These are phyloP conservation scores for Agriopis aurantiaria DNA, from an alignment of 2,888 invertebrate species.

Conservation along the genomic window DNA sequence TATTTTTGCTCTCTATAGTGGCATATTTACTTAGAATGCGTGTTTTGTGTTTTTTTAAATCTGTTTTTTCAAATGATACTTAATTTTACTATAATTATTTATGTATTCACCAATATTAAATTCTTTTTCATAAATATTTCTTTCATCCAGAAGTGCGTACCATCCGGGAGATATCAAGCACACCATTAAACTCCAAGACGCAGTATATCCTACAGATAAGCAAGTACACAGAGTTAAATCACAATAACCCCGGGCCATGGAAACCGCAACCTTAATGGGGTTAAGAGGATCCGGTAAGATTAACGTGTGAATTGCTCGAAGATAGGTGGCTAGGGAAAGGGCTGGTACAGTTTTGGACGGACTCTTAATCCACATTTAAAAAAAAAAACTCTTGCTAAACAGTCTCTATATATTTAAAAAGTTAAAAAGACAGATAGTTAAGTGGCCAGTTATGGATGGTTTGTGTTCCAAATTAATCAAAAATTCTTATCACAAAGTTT, in stretches of 20 bases:
- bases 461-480: too few relatives aligned
- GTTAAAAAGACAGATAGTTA: too few relatives aligned
- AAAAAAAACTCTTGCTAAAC: not conserved
- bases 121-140: not conserved
- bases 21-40: too few relatives aligned
- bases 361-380: not conserved
- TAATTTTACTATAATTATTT: too few relatives aligned
- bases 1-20: too few relatives aligned
- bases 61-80: too few relatives aligned
- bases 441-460: too few relatives aligned
- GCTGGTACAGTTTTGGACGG: slow-evolving; percentile 3
- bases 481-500: too few relatives aligned
- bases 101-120: not conserved
- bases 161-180: slow-evolving; percentile 5
- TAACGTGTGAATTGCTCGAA: slow-evolving; percentile 33
- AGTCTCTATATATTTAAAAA: too few relatives aligned
- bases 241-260: slow-evolving; percentile 45
- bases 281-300: slow-evolving; percentile 47
- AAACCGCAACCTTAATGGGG: slow-evolving; percentile 47
- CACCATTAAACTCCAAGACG: slow-evolving; percentile 22
- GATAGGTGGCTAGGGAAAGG: slow-evolving; percentile 32
- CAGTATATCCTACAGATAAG: slow-evolving; percentile 32
- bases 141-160: not conserved
- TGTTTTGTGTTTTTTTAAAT: too few relatives aligned
- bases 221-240: slow-evolving; percentile 42